These are phyloP conservation scores for Trichoplusia ni DNA, from an alignment of 1,140 invertebrate species.

Conservation along the genomic window DNA sequence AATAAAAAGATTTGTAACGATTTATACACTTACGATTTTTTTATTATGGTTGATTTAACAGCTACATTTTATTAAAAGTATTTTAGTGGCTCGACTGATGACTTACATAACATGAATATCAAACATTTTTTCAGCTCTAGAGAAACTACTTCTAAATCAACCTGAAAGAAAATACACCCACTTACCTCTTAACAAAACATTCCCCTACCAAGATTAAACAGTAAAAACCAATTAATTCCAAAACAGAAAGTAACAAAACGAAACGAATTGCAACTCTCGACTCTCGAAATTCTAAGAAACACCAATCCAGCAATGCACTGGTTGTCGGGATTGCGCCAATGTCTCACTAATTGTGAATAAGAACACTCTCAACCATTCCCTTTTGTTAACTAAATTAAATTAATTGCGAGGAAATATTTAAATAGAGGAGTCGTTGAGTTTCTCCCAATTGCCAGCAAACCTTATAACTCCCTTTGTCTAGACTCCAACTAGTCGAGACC, in stretches of 20 bases:
- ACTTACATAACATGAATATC: too few relatives aligned
- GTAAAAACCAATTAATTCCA: neutral
- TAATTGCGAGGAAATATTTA: conserved; percentile 76
- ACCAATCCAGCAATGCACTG: conserved; percentile 40
- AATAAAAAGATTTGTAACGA: too few relatives aligned
- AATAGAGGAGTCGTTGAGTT: conserved; percentile 67
- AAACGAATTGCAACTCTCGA: too few relatives aligned
- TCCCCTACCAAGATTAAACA: neutral
- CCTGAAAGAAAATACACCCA: neutral
- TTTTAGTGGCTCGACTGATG: too few relatives aligned
- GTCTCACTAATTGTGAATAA: conserved; percentile 66
- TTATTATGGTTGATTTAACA: too few relatives aligned
- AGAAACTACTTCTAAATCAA: too few relatives aligned
- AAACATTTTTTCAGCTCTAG: too few relatives aligned
- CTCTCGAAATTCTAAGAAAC: conserved; percentile 19
- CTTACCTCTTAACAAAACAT: neutral
- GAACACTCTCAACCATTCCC: conserved; percentile 49
- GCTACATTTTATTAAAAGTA: too few relatives aligned
- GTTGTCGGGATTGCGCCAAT: conserved; percentile 52
- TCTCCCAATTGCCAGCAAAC: conserved; percentile 65
- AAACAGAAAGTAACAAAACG: neutral
- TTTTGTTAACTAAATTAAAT: conserved; percentile 76
- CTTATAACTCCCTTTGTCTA: conserved; percentile 53
- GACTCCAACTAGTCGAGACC: too few relatives aligned
- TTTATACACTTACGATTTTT: too few relatives aligned